A percentile compares a stretch with the other conserved stretches of the same genome.
Evolutionary conservation across 2,113 vertebrate species (phyloP).

Genomic region (Tor tambroides): DNA sequence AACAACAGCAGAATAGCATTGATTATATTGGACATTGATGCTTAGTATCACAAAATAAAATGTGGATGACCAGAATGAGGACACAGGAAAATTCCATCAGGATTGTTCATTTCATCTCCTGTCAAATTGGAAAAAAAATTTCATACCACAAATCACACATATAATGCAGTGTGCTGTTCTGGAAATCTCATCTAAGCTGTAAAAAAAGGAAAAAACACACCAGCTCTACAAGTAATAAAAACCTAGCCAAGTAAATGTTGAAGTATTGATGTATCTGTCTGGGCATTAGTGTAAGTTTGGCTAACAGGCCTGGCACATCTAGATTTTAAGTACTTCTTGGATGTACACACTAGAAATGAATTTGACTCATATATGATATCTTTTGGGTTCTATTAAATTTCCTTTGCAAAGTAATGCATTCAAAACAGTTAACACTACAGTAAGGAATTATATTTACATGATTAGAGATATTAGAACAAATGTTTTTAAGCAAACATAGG

Average conservation of each 20-base stretch:
- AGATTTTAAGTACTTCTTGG: neutral
- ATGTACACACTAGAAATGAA: neutral
- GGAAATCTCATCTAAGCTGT: neutral
- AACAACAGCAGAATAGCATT: neutral
- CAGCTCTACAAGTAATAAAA: conserved; percentile 10
- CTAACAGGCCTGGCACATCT: neutral
- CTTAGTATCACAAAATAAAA: neutral
- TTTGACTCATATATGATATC: neutral
- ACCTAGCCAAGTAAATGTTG: neutral
- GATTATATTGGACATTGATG: neutral
- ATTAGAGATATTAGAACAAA: neutral
- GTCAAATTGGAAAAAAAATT: neutral
- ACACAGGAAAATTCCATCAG: conserved; percentile 4
- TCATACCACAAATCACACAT: neutral
- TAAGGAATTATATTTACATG: neutral
- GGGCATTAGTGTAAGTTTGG: neutral
- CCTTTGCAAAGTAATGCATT: neutral
- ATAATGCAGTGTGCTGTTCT: conserved; percentile 16
- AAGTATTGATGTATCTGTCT: conserved; percentile 12
- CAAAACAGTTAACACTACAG: neutral
- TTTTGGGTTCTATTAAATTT: neutral
- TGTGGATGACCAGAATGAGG: neutral
- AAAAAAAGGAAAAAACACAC: neutral
- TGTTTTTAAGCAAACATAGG: neutral
- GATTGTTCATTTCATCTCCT: neutral